Evolutionary conservation across 2,113 vertebrate genomes (phyloP), one percentile per base, ranked within the genome.

Genomic region (Datnioides undecimradiatus): DNA sequence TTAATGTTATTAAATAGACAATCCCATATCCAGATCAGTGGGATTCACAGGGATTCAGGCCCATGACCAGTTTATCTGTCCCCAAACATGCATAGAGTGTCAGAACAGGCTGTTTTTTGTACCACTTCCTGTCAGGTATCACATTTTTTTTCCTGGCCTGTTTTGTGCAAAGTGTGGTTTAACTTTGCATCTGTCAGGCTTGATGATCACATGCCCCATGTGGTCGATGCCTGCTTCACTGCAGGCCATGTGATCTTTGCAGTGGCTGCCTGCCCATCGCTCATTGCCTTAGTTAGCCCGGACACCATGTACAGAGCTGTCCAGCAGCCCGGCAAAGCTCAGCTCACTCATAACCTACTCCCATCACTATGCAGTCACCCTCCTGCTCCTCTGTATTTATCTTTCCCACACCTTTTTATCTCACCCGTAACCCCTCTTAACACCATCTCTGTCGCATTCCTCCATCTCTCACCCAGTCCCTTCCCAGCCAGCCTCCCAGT

Each of bases 241-340:
- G 90, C 66, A 36, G 83, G 31, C 79, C 87, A 73, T 80, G 84
- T 87, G 87, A 86, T 91, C 78, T 86, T 87, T 91, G 62, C 84
- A 82, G 83, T 67, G 83, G 78, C 80, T 66, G 79, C 59, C 72
- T 84, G 86, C 79, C 79, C 85, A 77, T 33, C 60, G 23, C 75
- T 81, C 45, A 25, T 87, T 82, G 66, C 59, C 76, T 76, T 69
- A 75, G 74, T 85, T 84, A 75, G 76, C 62, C 72, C 25, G 59
- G 70, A 82, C 75, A 73, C 58, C 31, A 10, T 74, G 76, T 65
- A 60, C 71, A 27, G 0, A 9, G 2, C 62, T 38, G 19, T 64
- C 84, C n/a, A 40, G 55, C 51, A 33, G 52, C 31, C 45, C 55
- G 0, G 31, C 27, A 16, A 23, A 40, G 25, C 48, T 66, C 40